Evolutionary conservation across 2,113 vertebrate genomes (phyloP), one percentile per base, ranked within the genome.

Genomic region (Chloropsis hardwickii): DNA sequence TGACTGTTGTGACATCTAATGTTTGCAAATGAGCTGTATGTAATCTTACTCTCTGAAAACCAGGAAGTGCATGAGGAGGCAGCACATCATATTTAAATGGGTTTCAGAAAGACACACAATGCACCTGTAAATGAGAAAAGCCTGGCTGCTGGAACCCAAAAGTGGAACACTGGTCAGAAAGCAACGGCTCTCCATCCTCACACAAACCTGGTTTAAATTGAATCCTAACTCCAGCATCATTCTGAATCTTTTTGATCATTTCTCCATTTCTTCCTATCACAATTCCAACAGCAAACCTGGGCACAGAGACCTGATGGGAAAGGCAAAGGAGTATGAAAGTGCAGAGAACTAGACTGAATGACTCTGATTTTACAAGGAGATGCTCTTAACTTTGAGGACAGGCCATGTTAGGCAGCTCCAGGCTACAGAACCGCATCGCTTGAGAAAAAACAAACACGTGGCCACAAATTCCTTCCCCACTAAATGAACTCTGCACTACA

Each of bases 221-320:
- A 97, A 99, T 99, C 97, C 99, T 98, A 97, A 99, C 99, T 16
- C 99, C 99, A 13, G 99, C 99, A 81, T 99, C 99, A 20, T 98
- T 99, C 97, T 99, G 99, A 96, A 99, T 99, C 98, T 99, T 99
- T 97, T 99, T 99, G 95, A 99, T 99, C 99, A 99, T 99, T 90
- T 99, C 99, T 39, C 99, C 99, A 9, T 99, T 99, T 97, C 99
- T 98, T 98, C 99, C 99, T 81, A 99, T 99, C 86, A 99, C 99
- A 82, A 99, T 99, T 62, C 99, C 99, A 79, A 99, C 99, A 24
- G 99, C 99, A 97, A 99, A 99, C 94, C 99, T 98, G 78, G 99
- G 99, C 85, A 99, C 99, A 40, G 99, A 98, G 71, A 99, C 99
- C 99, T 99, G 96, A 94, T 33, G 86, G 90, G 91, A 57, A 90